Percentiles rank a stretch among this genome's conserved stretches.
Conservation (phyloP, 2,797 vertebrate genomes). For the Myiotriccus ornatus region DNA sequence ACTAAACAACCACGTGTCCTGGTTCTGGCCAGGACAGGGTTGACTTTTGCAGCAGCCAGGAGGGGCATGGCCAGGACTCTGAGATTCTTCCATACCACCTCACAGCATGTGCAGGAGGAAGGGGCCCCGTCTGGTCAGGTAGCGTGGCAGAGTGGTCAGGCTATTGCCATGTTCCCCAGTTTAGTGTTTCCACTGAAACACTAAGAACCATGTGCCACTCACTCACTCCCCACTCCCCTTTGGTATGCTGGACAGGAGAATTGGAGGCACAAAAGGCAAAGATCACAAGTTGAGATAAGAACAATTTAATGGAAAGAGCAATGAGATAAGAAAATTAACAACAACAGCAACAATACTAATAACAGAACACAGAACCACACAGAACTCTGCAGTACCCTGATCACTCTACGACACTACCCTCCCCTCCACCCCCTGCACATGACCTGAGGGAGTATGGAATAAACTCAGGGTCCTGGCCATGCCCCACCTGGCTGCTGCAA, state of each 20-base stretch:
- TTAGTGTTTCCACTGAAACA: background rate
- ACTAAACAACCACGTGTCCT: background rate
- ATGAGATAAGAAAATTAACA: background rate
- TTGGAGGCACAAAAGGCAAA: background rate
- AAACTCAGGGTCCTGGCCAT: background rate
- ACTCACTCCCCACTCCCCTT: background rate
- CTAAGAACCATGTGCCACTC: background rate
- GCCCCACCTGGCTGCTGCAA: background rate
- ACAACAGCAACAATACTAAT: background rate
- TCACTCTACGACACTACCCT: background rate
- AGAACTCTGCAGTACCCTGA: background rate
- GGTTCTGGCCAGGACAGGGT: background rate
- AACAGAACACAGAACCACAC: background rate
- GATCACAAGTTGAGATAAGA: background rate
- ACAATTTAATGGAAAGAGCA: background rate
- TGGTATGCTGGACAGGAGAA: background rate
- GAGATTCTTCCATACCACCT: background rate
- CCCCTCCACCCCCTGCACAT: background rate
- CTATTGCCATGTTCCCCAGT: background rate
- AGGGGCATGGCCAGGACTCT: background rate
- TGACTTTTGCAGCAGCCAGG: background rate
- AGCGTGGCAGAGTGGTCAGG: background rate
- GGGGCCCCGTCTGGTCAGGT: background rate
- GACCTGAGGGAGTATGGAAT: background rate
- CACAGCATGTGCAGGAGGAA: background rate